phyloP scores from a whole-genome alignment of 2,888 invertebrate genomes.

The Pyrrhosoma nymphula region DNA sequence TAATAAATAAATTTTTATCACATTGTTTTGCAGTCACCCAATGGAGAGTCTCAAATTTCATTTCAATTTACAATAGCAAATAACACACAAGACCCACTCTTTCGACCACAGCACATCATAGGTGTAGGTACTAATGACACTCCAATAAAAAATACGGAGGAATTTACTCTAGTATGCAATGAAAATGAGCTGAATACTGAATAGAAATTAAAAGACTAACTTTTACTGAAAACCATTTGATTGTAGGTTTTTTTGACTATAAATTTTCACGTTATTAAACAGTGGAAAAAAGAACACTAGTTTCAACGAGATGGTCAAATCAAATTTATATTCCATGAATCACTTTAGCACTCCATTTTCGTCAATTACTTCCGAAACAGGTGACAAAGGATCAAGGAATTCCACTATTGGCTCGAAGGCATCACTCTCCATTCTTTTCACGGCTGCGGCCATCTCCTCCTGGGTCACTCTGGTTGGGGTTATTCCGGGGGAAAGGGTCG shows the following conservation, averaged over 20 bases:
- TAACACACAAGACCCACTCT: no score
- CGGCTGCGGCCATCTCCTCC: neutral
- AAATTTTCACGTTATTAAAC: no score
- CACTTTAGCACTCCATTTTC: neutral
- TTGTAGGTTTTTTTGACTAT: neutral
- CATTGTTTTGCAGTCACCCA: neutral
- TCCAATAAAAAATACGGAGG: no score
- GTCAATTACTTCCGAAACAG: neutral
- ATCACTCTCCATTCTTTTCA: neutral
- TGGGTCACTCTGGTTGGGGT: neutral
- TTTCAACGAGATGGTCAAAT: no score
- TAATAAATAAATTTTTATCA: neutral
- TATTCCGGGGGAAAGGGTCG: neutral
- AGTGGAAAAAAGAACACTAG: no score
- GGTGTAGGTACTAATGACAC: no score
- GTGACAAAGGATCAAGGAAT: neutral
- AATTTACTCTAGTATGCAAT: no score
- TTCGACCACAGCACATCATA: no score
- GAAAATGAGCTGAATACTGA: neutral
- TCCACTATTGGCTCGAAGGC: neutral
- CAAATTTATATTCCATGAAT: neutral
- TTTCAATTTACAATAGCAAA: no score
- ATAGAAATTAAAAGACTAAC: neutral
- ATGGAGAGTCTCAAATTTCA: neutral
- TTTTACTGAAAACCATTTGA: neutral